Evolutionary conservation across 2,113 vertebrate species (phyloP), one percentile per base, ranked within the genome.

Genomic region (Ictidomys tridecemlineatus): DNA sequence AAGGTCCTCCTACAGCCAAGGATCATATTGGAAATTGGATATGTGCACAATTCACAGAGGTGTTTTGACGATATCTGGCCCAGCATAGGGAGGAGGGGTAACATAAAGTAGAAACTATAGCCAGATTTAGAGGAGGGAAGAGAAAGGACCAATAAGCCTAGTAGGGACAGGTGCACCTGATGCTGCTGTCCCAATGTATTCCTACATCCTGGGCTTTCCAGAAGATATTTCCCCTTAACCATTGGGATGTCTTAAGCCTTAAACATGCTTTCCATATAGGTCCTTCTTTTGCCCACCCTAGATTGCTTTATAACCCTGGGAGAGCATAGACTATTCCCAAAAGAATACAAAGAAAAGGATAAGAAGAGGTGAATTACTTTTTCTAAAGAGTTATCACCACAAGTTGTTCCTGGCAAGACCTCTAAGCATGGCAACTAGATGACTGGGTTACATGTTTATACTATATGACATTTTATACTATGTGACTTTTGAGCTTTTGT

Each of bases 401-500:
- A 20, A 5, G 3, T 45, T 34, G 20, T 63, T 56, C 22, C 4
- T 28, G 14, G 9, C 53, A 72, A 72, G 78, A 0, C 39, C 65
- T 91, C 37, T 18, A 91, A 56, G 18, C 11, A 34, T n/a, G 13
- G 13, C 58, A 83, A 69, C 37, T 26, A 45, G 53, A 9, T 61
- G 30, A 58, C 37, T 42, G 18, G 51, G 13, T 26, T 12, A 11
- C 37, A n/a, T 42, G 11, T 45, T 26, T 11, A 16, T 42, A 3
- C 51, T 18, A 11, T n/a, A 45, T 45, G 45, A 45, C 24, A 13
- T 32, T 42, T 58, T 4, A 5, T 17, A 22, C 30, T 37, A 18
- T 0, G 13, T 51, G 12, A 51, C 2, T 51, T 9, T 12, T 22
- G 22, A 6, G 4, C 4, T n/a, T n/a, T 26, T 73, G 22, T 0